Evolutionary conservation across 1,140 invertebrate species (phyloP), one percentile per base, ranked within the genome.

Genomic region (Anoplophora glabripennis): DNA sequence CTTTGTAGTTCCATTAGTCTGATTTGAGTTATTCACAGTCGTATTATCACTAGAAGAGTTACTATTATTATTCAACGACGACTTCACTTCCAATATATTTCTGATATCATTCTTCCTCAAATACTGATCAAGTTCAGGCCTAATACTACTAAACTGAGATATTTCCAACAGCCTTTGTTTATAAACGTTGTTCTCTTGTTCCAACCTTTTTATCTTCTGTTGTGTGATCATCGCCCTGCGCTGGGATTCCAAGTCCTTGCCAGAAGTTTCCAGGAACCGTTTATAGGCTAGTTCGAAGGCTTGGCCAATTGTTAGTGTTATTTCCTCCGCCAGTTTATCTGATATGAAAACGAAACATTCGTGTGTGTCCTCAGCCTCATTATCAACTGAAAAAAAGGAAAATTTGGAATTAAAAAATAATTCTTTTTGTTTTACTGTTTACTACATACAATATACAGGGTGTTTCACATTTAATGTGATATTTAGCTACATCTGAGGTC

Each of bases 251-350:
- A 88, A 67, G 75, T 91, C 89, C 66, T 85, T 84, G 1, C 87
- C 86, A 4, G 87, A 88, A 1, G 88, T 88, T 63, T 92, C 89
- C 51, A 92, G 72, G 73, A 92, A 93, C 61, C 87, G 78, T 82
- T 86, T 88, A 77, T 98, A 98, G n/a, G 95, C 95, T 64, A 98
- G 81, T 79, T 98, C 94, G 78, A 98, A 98, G 0, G 95, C 95
- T 76, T 98, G 95, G 3, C 95, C 95, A 67, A 98, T 96, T 9
- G 95, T 98, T 58, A 98, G 78, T 8, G 94, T 98, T 56, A 98
- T 96, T 74, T 98, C 94, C 67, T 96, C 94, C 7, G 95, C 92
- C 70, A 96, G 79, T 81, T 97, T 97, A 69, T 96, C 95, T 61
- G 93, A 96, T 51, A 96, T 91, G 72, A 98, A 97, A 1, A 98